phyloP scores from a whole-genome alignment of 2,113 vertebrate species.

The Seriola rivoliana region DNA sequence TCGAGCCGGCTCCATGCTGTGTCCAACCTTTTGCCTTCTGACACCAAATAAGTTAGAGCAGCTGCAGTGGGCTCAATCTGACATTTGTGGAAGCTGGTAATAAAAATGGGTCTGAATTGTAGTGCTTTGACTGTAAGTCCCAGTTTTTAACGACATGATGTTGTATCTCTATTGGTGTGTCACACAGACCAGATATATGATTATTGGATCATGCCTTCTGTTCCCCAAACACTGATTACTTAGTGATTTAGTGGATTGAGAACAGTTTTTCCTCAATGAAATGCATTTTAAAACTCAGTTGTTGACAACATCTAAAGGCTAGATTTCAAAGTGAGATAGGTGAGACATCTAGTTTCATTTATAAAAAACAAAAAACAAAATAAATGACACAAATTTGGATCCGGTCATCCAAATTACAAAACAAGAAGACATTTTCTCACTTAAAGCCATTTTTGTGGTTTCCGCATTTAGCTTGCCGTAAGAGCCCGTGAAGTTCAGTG shows the following conservation, averaged over 20 bases:
- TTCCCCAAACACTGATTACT: background rate
- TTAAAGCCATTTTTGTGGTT: no score
- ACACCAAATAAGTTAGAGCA: conserved; percentile 56
- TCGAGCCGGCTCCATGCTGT: conserved; percentile 39
- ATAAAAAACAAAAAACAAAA: background rate
- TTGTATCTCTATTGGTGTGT: background rate
- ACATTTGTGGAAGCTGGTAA: conserved; percentile 44
- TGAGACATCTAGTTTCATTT: background rate
- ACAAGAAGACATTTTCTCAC: no score
- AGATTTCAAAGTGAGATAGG: no score
- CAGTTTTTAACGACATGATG: background rate
- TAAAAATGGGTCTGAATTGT: conserved; percentile 12
- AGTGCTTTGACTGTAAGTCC: background rate
- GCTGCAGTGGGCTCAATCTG: conserved; percentile 36
- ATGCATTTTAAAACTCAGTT: background rate
- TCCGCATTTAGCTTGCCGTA: no score
- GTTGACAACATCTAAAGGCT: no score
- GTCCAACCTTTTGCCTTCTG: conserved; percentile 63
- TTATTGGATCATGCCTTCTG: conserved; percentile 1
- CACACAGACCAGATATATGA: background rate
- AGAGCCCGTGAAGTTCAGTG: no score
- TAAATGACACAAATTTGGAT: background rate
- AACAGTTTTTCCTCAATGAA: no score
- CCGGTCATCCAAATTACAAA: no score
- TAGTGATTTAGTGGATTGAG: background rate